Evolutionary conservation across 2,888 invertebrate species (phyloP), one percentile per base, ranked within the genome.

Genomic region (Tineola bisselliella): DNA sequence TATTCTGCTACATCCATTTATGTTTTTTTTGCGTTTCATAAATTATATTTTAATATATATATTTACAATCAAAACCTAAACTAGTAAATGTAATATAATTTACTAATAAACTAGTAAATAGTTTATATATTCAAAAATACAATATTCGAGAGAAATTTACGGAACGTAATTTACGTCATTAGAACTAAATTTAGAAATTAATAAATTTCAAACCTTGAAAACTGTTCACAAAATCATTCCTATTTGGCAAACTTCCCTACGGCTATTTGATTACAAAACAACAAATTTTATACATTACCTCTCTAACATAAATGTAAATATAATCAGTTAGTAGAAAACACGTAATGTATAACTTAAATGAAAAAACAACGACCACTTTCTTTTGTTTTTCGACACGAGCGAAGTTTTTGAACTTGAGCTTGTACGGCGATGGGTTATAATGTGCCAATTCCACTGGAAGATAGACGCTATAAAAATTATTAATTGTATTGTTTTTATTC

Each of bases 231-330:
- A 72, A 75, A 73, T 76, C 68, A 71, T 77, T 79, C 77, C 75
- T 76, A 73, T 75, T 78, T 81, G 81, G 80, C 77, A 68, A 63
- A 57, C 15, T 58, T 58, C 58, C 58, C 58, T 58, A 15, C 17
- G 33, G 31, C 8, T 15, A 17, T n/a, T 12, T 15, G 48, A 15
- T n/a, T 3, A 15, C 10, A n/a, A 58, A 33, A 11, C 15, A 5
- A n/a, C n/a, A 13, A 33, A 12, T 54, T 54, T 8, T 25, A 54
- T 54, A 18, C 54, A 54, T 54, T 54, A 3, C 54, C 4, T 54
- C 12, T 54, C 25, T 12, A 2, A 18, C 6, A 17, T 8, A 25
- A 10, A 6, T 54, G 10, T 12, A 1, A 18, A 6, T 19, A 19
- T 25, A 18, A 10, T 17, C n/a, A 25, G 2, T 25, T 19, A 18